Evolutionary conservation across 2,113 vertebrate genomes (phyloP).

Genomic region (Tiliqua scincoides): DNA sequence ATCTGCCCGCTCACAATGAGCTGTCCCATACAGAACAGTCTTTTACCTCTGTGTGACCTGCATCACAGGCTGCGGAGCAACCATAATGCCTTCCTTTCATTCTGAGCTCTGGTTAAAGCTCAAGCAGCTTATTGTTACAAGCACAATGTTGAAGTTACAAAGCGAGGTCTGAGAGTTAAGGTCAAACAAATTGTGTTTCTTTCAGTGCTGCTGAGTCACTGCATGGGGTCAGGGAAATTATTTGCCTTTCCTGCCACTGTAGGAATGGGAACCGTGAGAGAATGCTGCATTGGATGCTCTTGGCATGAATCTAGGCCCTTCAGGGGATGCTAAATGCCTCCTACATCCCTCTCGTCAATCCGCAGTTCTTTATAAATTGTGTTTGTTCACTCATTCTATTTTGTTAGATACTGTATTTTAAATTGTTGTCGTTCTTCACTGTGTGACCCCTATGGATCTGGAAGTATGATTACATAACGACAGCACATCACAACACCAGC

Average conservation of each 20-base stretch:
- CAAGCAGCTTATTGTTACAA: background rate
- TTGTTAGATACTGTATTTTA: too few species aligned
- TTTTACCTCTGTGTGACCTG: background rate
- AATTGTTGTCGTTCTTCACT: too few species aligned
- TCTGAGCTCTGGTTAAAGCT: background rate
- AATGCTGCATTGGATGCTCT: background rate
- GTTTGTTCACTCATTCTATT: background rate
- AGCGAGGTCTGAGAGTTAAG: background rate
- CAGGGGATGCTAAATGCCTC: background rate
- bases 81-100: background rate
- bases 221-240: background rate
- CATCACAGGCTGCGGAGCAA: background rate
- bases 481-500: background rate
- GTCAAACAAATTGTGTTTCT: background rate
- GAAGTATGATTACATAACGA: background rate
- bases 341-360: too few species aligned
- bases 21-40: background rate
- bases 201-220: background rate
- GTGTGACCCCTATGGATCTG: background rate
- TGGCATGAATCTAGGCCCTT: background rate
- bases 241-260: background rate
- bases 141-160: background rate
- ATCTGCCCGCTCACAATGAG: background rate
- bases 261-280: background rate
- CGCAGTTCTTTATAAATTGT: background rate